A percentile compares a stretch with the other conserved stretches of the same genome.
These are phyloP conservation scores for Ovibos moschatus DNA, from an alignment of 2,113 vertebrate genomes.

Conservation along the genomic window DNA sequence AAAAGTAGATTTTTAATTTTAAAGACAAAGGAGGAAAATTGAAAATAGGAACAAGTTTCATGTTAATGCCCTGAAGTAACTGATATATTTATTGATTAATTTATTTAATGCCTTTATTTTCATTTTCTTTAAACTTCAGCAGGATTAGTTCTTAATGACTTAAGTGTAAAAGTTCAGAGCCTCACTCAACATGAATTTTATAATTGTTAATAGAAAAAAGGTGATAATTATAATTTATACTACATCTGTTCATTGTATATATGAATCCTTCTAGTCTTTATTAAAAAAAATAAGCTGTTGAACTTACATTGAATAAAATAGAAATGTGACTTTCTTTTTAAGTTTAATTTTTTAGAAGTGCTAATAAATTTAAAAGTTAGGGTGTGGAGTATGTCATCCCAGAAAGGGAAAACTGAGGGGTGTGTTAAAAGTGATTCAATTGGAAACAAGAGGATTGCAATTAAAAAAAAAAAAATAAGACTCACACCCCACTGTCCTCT, in stretches of 20 bases:
- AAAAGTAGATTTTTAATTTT: neutral
- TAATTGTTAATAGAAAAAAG: neutral
- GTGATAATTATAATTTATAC: neutral
- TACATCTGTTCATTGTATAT: neutral
- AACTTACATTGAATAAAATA: neutral
- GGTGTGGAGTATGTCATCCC: neutral
- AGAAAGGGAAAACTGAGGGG: neutral
- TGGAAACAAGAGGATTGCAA: neutral
- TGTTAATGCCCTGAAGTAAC: slow-evolving; percentile 14
- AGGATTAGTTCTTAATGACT: slow-evolving; percentile 46
- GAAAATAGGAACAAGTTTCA: neutral
- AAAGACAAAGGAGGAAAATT: slow-evolving; percentile 34
- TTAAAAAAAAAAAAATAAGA: neutral
- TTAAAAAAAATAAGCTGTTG: neutral
- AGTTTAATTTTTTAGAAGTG: neutral
- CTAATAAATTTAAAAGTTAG: neutral
- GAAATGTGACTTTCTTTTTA: neutral
- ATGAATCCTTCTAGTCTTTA: neutral
- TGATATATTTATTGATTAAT: neutral
- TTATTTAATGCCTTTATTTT: slow-evolving; percentile 34
- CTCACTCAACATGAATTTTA: neutral
- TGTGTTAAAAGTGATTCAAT: neutral
- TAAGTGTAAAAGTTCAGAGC: neutral
- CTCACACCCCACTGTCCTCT: neutral
- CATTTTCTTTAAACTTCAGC: slow-evolving; percentile 8